Base-by-base conservation (phyloP, 2,113 vertebrate species). In the Cacatua alba region DNA sequence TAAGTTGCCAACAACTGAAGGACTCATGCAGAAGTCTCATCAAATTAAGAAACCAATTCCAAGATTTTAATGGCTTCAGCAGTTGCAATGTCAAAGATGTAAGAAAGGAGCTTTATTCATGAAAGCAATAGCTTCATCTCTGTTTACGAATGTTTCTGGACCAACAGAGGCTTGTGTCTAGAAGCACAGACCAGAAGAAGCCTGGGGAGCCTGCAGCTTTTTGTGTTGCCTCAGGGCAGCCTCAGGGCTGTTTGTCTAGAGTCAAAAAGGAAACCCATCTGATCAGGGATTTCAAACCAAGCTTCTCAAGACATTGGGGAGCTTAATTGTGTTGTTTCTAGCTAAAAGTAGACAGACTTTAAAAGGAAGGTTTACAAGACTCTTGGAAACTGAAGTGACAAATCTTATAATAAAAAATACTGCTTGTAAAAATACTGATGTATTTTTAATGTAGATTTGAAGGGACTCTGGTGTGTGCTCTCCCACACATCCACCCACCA, bases 401-500 rank as follows among this genome's bases (percentile, higher is more conserved):
- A 79, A 64, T 69, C 78, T 71, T 13, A n/a, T 49, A 91, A 78
- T 75, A 39, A 82, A 94, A 78, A 85, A 79, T 6, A 59, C 29
- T 60, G 64, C 72, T 60, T 82, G 60, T 72, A 82, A 92, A 94
- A 96, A 86, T 19, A 46, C 39, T 71, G 68, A 48, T 68, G 55
- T 60, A 55, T 92, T 95, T 97, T 94, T 79, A 78, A 82, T n/a
- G 19, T 1, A 79, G 81, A 44, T 78, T 55, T 65, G 70, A 88
- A 94, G 49, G 31, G 44, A 35, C 89, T 91, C 5, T 13, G 39
- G 53, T 21, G 16, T 68, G 57, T 41, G 57, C 53, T 78, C 86
- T 95, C 89, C 94, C 89, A 95, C 96, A 16, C 64, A 83, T 1
- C 68, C 93, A 52, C 93, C 91, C 86, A 97, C 96, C 24, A 1